Conservation (phyloP, 1,140 invertebrate genomes). For the Lethrus apterus region DNA sequence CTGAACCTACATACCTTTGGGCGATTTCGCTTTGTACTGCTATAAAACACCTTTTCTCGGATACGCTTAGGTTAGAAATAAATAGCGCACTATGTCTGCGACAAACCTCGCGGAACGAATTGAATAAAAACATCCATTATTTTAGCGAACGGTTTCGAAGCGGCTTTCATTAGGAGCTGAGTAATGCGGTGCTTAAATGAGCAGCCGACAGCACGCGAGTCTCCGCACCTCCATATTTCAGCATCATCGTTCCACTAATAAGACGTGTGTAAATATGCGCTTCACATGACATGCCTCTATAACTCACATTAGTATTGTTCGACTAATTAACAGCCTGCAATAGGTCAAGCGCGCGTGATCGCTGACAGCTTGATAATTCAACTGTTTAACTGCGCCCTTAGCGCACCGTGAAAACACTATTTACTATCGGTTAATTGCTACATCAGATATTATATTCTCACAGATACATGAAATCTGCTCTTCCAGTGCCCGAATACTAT, state of each 20-base stretch:
- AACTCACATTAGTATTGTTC: conserved; percentile 8
- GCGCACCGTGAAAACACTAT: no score
- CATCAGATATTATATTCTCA: no score
- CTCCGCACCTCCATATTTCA: conserved; percentile 14
- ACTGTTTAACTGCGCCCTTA: no score
- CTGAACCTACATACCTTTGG: no score
- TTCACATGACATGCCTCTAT: conserved; percentile 2
- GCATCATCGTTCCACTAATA: conserved; percentile 8
- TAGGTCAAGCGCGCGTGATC: no score
- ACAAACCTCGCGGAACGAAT: conserved; percentile 7
- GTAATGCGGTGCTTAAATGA: conserved; percentile 2
- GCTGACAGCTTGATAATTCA: no score
- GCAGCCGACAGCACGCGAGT: not conserved
- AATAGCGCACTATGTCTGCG: not conserved
- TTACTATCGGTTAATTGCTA: no score
- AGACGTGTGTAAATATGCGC: conserved; percentile 5
- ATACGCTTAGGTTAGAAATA: not conserved
- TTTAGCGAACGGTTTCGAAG: not conserved
- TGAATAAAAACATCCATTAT: conserved; percentile 7
- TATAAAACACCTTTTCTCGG: conserved; percentile 10
- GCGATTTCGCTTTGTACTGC: conserved; percentile 4
- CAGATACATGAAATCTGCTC: no score
- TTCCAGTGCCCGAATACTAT: conserved; percentile 1
- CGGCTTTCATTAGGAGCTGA: conserved; percentile 4
- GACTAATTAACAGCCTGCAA: no score